Evolutionary conservation across 2,888 invertebrate genomes (phyloP), one percentile per base, ranked within the genome.

Genomic region (Atethmia centrago): DNA sequence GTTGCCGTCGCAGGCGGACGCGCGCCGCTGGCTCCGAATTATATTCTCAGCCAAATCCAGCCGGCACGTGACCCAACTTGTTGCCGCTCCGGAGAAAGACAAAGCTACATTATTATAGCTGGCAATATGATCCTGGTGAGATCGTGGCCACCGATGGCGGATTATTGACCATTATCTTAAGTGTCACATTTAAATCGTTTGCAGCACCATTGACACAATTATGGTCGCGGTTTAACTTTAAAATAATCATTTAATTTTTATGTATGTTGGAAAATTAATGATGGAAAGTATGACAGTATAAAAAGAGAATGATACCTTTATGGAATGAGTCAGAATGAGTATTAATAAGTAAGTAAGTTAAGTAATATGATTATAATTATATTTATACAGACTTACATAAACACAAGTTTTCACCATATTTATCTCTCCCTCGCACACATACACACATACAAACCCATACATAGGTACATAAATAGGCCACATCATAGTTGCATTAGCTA

Each of bases 1-100:
- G 89, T 85, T 87, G 85, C 91, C 90, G 93, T 92, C 90, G 92
- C 90, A 89, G 90, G 91, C 90, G 92, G 93, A 93, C 95, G 94
- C 94, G 94, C 95, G 94, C 94, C 93, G 94, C 93, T 91, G 89
- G 89, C 90, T 93, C 90, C 88, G 85, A 93, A 93, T 94, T 93
- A 94, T 93, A 94, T 95, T 93, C 92, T 89, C 90, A 90, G 89
- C 92, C 90, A 92, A 94, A 94, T 93, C 94, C 92, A 86, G 82
- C 90, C 89, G 90, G 95, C 95, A 95, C 96, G 95, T 96, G 96
- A 95, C 94, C 91, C 94, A 93, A 96, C 96, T 96, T 96, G 96
- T 96, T 96, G 95, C 96, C 93, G 91, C 86, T 85, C 76, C 75
- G 84, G 84, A 86, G 83, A 88, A 88, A 89, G 89, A 89, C 88